phyloP scores from a whole-genome alignment of 1,140 invertebrate species.

The Littorina saxatilis region DNA sequence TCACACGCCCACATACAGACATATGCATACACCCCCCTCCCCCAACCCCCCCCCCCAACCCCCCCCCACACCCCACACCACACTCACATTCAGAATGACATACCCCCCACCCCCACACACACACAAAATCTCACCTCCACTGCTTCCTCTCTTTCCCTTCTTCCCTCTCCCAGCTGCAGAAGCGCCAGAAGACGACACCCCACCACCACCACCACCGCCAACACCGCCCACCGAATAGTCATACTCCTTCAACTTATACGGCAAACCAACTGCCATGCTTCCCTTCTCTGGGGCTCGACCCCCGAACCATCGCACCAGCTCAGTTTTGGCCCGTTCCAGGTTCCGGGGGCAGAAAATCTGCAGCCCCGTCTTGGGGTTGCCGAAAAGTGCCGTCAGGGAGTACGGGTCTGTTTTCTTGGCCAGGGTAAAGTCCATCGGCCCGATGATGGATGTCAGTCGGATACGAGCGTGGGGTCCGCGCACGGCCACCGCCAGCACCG shows the following conservation, averaged over 20 bases:
- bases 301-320: slow-evolving; percentile 70
- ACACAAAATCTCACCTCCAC: not conserved
- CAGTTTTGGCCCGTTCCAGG: slow-evolving; percentile 54
- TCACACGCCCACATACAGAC: not conserved
- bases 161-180: slow-evolving; percentile 44
- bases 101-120: too few relatives aligned
- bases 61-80: too few relatives aligned
- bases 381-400: slow-evolving; percentile 71
- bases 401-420: slow-evolving; percentile 71
- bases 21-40: too few relatives aligned
- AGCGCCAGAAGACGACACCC: slow-evolving; percentile 51
- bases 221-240: slow-evolving; percentile 27
- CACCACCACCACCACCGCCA: slow-evolving; percentile 35
- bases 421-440: slow-evolving; percentile 68
- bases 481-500: slow-evolving; percentile 68
- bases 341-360: slow-evolving; percentile 69
- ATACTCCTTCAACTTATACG: slow-evolving; percentile 59
- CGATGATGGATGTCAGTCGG: slow-evolving; percentile 53
- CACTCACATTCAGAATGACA: too few relatives aligned
- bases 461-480: slow-evolving; percentile 64
- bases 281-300: slow-evolving; percentile 63
- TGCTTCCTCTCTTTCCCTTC: slow-evolving; percentile 48
- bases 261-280: slow-evolving; percentile 65
- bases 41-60: too few relatives aligned
- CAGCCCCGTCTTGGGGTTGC: slow-evolving; percentile 62